A percentile compares a stretch with the other conserved stretches of the same genome.
Evolutionary conservation across 2,797 vertebrate species (phyloP).

Genomic region (Dryobates pubescens): DNA sequence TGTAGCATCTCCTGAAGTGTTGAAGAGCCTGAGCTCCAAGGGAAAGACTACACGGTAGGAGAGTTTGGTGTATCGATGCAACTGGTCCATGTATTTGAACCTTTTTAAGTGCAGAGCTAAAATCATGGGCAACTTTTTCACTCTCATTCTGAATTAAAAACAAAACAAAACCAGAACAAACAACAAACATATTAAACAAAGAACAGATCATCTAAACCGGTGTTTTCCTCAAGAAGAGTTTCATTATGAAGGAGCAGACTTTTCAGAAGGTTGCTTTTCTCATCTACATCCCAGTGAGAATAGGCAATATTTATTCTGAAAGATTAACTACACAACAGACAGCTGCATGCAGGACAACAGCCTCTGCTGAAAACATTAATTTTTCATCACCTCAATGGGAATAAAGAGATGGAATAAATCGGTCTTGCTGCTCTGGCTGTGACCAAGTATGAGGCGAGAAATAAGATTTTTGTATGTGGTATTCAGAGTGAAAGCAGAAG

Average conservation of each 20-base stretch:
- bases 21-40: constrained; percentile 92
- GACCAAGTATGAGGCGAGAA: neutral
- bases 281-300: neutral
- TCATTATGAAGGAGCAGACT: accelerated
- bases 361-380: neutral
- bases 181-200: accelerated
- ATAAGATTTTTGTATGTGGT: neutral
- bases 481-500: neutral
- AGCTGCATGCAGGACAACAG: neutral
- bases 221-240: neutral
- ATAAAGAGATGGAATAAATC: neutral
- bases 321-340: neutral
- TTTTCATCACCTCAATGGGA: neutral
- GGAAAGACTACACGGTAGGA: constrained; percentile 96
- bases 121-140: constrained; percentile 94
- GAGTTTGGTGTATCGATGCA: constrained; percentile 93
- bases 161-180: neutral
- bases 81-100: constrained; percentile 96
- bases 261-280: neutral
- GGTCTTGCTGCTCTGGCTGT: neutral
- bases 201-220: neutral
- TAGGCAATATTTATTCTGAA: neutral
- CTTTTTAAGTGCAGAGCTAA: constrained; percentile 92
- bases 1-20: constrained; percentile 93
- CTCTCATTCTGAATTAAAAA: constrained; percentile 83